A percentile compares a stretch with the other conserved stretches of the same genome.
These are phyloP conservation scores for Lagria hirta DNA, from an alignment of 2,888 invertebrate genomes.

Conservation along the genomic window DNA sequence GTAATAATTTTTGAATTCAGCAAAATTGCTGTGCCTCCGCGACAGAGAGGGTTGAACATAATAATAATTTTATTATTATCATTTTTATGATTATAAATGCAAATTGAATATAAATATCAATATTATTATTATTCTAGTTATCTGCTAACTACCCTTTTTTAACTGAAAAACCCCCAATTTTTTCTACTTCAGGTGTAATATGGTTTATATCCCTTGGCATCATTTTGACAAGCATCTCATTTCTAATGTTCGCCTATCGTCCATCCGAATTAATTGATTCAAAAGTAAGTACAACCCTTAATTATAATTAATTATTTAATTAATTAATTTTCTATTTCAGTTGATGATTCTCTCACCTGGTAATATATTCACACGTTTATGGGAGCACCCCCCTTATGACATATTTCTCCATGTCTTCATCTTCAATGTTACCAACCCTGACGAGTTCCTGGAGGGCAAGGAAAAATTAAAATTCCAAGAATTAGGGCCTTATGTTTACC, in stretches of 20 bases:
- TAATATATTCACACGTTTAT: slow-evolving; percentile 62
- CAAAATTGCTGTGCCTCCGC: too few species aligned
- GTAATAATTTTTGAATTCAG: too few species aligned
- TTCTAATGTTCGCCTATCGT: slow-evolving; percentile 46
- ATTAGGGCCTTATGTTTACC: slow-evolving; percentile 81
- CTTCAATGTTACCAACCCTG: slow-evolving; percentile 80
- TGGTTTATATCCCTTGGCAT: too few species aligned
- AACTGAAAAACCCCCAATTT: too few species aligned
- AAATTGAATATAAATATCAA: too few species aligned
- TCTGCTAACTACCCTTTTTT: too few species aligned
- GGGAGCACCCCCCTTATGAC: slow-evolving; percentile 66
- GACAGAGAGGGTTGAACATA: too few species aligned
- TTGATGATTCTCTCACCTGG: slow-evolving; percentile 48
- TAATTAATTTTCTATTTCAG: background rate
- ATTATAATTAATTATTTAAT: too few species aligned
- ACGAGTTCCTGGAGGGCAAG: slow-evolving; percentile 65
- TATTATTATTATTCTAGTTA: too few species aligned
- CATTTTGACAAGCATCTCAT: slow-evolving; percentile 45
- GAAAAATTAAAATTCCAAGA: slow-evolving; percentile 70
- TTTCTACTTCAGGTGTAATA: too few species aligned
- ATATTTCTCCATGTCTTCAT: slow-evolving; percentile 68
- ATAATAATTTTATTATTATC: too few species aligned
- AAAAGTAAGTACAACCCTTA: slow-evolving; percentile 41
- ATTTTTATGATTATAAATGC: too few species aligned
- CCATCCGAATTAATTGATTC: slow-evolving; percentile 45